These are phyloP conservation scores for Apostichopus parvimensis DNA, from an alignment of 35 echinoderm and acorn worm genomes.

Conservation along the genomic window DNA sequence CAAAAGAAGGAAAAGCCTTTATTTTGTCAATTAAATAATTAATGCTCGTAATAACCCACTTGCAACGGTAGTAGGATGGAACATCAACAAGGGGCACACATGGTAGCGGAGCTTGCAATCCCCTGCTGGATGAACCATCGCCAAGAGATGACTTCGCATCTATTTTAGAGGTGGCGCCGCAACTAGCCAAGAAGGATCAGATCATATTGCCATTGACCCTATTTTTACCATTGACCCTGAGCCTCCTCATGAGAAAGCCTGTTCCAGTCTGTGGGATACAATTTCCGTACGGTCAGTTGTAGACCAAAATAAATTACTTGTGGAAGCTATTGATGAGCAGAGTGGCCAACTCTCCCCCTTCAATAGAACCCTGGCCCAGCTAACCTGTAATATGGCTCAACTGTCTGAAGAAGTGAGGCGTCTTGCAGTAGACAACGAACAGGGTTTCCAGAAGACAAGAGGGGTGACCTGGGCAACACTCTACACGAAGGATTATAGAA, in stretches of 20 bases:
- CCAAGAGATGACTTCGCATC: neutral
- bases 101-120: neutral
- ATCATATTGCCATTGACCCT: neutral
- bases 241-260: neutral
- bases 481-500: neutral
- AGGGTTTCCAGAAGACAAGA: neutral
- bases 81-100: neutral
- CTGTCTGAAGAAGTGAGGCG: neutral
- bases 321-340: neutral
- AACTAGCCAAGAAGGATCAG: neutral
- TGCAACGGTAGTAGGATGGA: too few species aligned
- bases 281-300: neutral
- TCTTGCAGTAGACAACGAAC: neutral
- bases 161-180: neutral
- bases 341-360: neutral
- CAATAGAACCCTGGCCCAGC: neutral
- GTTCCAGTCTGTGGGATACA: neutral
- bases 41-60: too few species aligned
- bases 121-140: neutral
- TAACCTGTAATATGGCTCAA: neutral
- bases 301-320: neutral
- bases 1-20: too few species aligned
- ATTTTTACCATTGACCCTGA: neutral
- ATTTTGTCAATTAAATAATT: too few species aligned
- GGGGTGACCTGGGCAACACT: neutral